phyloP scores from a whole-genome alignment of 2,797 vertebrate species.

The Etheostoma nigrum region DNA sequence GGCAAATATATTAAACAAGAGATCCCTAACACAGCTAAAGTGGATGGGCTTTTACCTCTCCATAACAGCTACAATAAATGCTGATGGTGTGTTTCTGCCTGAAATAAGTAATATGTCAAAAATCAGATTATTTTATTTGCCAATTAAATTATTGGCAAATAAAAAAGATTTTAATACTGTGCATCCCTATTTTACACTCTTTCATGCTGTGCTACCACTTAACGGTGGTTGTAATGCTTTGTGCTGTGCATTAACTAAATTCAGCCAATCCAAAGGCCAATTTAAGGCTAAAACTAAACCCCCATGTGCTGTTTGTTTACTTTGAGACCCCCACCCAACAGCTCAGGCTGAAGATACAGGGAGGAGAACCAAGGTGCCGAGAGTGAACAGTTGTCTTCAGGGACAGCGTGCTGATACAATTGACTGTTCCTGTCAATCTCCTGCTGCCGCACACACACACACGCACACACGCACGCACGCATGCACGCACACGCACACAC shows the following conservation, averaged over 20 bases:
- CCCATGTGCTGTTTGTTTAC: neutral
- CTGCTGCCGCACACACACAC: neutral
- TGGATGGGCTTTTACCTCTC: neutral
- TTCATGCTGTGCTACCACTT: slow-evolving; percentile 32
- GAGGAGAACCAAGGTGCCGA: slow-evolving; percentile 15
- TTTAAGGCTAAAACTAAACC: slow-evolving; percentile 28
- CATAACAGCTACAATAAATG: neutral
- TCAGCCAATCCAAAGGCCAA: slow-evolving; percentile 14
- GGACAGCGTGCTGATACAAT: slow-evolving; percentile 58
- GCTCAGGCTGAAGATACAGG: slow-evolving; percentile 9
- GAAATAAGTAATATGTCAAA: neutral
- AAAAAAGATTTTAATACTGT: slow-evolving; percentile 22
- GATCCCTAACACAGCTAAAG: neutral
- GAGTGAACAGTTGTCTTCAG: slow-evolving; percentile 27
- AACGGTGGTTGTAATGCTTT: slow-evolving; percentile 37
- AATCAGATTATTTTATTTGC: too few relatives aligned
- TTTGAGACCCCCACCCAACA: slow-evolving; percentile 17
- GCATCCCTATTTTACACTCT: slow-evolving; percentile 30
- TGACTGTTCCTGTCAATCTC: slow-evolving; percentile 54
- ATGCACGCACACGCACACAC: slow-evolving; percentile 10
- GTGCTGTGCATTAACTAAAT: slow-evolving; percentile 23
- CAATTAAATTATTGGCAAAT: slow-evolving; percentile 11
- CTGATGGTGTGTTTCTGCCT: slow-evolving; percentile 1
- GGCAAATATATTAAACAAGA: neutral
- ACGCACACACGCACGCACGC: neutral